phyloP scores from a whole-genome alignment of 1,140 invertebrate species.

The Monochamus saltuarius region DNA sequence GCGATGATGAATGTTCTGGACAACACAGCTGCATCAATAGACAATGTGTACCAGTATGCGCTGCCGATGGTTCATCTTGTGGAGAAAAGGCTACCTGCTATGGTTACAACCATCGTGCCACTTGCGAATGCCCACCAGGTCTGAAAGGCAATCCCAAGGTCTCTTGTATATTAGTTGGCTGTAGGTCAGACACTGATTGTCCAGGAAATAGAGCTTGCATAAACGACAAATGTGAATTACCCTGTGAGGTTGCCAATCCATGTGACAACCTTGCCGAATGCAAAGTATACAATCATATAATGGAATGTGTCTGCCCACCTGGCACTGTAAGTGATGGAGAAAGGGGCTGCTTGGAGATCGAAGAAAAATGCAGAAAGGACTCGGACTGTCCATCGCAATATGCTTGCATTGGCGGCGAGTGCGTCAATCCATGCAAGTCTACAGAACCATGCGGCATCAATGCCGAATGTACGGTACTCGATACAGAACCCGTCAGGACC shows the following conservation, averaged over 20 bases:
- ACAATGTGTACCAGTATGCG: conserved; percentile 76
- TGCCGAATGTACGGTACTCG: conserved; percentile 75
- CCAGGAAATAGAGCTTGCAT: conserved; percentile 75
- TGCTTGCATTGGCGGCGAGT: conserved; percentile 78
- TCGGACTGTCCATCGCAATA: conserved; percentile 79
- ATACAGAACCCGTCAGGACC: conserved; percentile 80
- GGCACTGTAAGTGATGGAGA: conserved; percentile 70
- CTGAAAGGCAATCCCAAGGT: conserved; percentile 78
- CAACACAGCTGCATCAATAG: conserved; percentile 75
- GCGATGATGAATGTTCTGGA: conserved; percentile 72
- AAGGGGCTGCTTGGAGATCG: conserved; percentile 65
- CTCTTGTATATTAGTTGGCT: conserved; percentile 73
- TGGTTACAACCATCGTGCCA: conserved; percentile 73
- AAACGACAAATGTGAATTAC: conserved; percentile 76
- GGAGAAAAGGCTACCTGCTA: conserved; percentile 66
- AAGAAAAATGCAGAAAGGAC: conserved; percentile 70
- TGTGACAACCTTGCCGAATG: conserved; percentile 74
- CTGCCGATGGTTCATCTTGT: conserved; percentile 56
- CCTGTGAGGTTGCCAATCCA: conserved; percentile 65
- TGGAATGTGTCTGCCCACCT: conserved; percentile 76
- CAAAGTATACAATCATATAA: conserved; percentile 71
- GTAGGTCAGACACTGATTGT: conserved; percentile 72
- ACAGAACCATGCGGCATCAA: conserved; percentile 81
- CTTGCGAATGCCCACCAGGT: conserved; percentile 79
- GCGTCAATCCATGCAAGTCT: conserved; percentile 79